These are phyloP conservation scores for Acronicta psi DNA, from an alignment of 2,888 invertebrate species.

Conservation along the genomic window DNA sequence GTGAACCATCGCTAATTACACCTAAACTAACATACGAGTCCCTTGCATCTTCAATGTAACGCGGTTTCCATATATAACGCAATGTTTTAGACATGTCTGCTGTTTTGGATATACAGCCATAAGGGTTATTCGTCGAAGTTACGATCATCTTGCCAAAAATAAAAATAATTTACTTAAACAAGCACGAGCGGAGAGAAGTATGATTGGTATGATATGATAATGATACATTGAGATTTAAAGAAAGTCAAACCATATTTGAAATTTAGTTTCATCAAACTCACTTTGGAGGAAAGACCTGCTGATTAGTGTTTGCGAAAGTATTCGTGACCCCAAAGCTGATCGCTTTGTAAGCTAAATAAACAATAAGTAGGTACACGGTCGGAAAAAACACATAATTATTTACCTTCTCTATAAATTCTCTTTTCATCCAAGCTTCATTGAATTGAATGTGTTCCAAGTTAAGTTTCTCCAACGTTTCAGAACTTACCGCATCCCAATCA, in stretches of 20 bases:
- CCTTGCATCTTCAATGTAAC: conserved; percentile 48
- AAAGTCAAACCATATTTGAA: no score
- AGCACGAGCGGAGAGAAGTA: background rate
- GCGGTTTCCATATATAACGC: conserved; percentile 70
- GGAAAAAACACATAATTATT: background rate
- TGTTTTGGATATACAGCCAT: conserved; percentile 76
- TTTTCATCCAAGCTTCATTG: conserved; percentile 79
- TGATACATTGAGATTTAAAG: no score
- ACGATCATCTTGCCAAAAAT: conserved; percentile 20
- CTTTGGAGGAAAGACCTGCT: no score
- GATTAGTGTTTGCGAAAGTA: no score
- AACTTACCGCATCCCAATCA: conserved; percentile 66
- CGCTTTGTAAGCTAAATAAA: no score
- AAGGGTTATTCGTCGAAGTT: conserved; percentile 70
- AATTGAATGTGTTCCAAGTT: conserved; percentile 74
- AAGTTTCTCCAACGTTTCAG: conserved; percentile 60
- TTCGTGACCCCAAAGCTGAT: no score
- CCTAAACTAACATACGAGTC: conserved; percentile 69
- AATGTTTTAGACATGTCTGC: conserved; percentile 69
- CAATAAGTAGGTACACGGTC: no score
- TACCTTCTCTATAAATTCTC: conserved; percentile 79
- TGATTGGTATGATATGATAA: no score
- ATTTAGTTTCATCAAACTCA: no score
- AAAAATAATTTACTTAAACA: background rate
- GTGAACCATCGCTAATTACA: conserved; percentile 80